Base-by-base conservation (phyloP, 2,888 invertebrate species). In the Drosophila yooni region DNA sequence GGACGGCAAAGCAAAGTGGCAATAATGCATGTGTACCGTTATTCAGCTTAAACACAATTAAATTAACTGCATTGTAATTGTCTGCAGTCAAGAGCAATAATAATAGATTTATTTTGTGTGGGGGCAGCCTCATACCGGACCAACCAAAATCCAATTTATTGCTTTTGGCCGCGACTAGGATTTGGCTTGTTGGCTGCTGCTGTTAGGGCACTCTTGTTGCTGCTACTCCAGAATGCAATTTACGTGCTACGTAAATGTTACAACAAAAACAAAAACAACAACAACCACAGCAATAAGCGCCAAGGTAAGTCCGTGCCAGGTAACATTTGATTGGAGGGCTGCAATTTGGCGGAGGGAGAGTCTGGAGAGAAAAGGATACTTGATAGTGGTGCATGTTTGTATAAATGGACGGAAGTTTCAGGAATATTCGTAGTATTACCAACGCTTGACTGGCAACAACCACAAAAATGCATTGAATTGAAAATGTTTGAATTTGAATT, bases 401-500 rank as follows among this genome's bases (percentile, higher is more conserved):
- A 60, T 54, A 66, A 72, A 60, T 58, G 59, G 63, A 65, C 50
- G 33, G 64, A 71, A 76, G 73, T 70, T 76, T 80, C 52, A 57
- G 80, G 85, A 85, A 88, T 85, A 85, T 88, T 85, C 85, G 88
- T 86, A 38, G 80, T 68, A 73, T 57, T 61, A 74, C 75, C 62
- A 81, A 74, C 73, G 86, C 89, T 80, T 78, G 78, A 86, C 82
- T 88, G 84, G 76, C 80, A 88, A 86, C 87, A 85, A 82, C 85
- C 85, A 82, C 85, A 85, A 74, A 82, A 88, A 88, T 88, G 83
- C 85, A 85, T 82, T 85, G 84, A 85, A 85, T 82, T 79, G 85
- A 85, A 88, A 85, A 85, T 85, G 85, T 85, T 85, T 88, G 89
- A 86, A 85, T 88, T 88, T 85, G 88, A 86, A 85, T 88, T 86